Conservation (phyloP, 2,113 vertebrate species). For the Ivindomyrus marchei region DNA sequence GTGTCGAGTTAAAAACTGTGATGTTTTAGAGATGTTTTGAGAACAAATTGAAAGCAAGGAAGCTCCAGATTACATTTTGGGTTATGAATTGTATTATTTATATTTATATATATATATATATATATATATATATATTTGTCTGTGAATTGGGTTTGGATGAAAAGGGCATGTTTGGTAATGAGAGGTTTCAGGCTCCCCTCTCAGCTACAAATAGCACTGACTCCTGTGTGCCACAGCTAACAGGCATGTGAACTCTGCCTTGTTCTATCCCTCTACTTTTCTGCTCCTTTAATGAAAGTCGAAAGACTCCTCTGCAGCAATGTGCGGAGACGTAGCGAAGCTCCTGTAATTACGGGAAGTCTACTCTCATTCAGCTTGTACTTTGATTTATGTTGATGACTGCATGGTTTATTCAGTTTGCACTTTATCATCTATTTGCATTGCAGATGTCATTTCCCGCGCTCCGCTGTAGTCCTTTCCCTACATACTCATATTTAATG, state of each 20-base stretch:
- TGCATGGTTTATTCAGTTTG: slow-evolving; percentile 21
- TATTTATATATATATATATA: not conserved
- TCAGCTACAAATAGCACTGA: not conserved
- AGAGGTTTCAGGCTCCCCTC: not conserved
- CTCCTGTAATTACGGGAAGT: slow-evolving; percentile 24
- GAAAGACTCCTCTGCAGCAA: not conserved
- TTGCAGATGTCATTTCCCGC: not conserved
- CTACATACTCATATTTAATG: not conserved
- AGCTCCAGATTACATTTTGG: not conserved
- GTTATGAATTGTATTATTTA: not conserved
- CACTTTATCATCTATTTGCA: slow-evolving; percentile 13
- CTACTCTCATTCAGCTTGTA: slow-evolving; percentile 15
- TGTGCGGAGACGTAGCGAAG: not conserved
- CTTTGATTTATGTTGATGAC: not conserved
- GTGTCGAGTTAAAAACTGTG: not conserved
- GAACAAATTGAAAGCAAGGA: not conserved
- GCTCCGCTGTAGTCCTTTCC: not conserved
- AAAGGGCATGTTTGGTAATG: not conserved
- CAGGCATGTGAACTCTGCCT: slow-evolving; percentile 4
- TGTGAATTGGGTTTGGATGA: not conserved
- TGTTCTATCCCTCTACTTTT: not conserved
- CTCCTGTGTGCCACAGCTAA: not conserved
- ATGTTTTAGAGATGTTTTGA: not conserved
- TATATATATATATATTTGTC: not conserved
- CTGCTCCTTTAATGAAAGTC: slow-evolving; percentile 16